Conservation (phyloP, 2,888 invertebrate genomes). For the Cheilosia vulpina region DNA sequence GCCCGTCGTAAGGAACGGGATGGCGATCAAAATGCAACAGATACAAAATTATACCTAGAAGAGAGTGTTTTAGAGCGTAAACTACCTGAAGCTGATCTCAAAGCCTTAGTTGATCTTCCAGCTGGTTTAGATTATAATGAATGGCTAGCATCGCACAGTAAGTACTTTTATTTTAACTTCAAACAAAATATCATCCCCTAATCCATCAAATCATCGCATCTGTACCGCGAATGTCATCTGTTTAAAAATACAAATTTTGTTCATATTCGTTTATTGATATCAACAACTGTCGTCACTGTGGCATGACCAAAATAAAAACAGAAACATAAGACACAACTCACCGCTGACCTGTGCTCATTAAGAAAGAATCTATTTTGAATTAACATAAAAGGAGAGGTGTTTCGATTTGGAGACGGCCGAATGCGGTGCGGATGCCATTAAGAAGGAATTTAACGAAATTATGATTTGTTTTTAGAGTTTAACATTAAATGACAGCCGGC, state of each 20-base stretch:
- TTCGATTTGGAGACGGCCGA: neutral
- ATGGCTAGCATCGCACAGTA: conserved; percentile 99
- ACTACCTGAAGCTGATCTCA: conserved; percentile 96
- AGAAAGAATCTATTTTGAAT: conserved; percentile 19
- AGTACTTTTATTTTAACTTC: conserved; percentile 82
- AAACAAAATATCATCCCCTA: neutral
- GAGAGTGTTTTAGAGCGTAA: conserved; percentile 96
- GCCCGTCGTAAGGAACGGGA: conserved; percentile 98
- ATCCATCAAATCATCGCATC: neutral
- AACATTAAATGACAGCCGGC: neutral
- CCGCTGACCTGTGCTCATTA: conserved; percentile 28
- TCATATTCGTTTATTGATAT: conserved; percentile 18
- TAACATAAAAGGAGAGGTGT: conserved; percentile 22
- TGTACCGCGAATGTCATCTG: neutral
- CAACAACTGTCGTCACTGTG: conserved; percentile 16
- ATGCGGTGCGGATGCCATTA: neutral
- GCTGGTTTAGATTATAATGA: conserved; percentile 98
- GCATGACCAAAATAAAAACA: neutral
- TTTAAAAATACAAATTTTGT: conserved; percentile 6
- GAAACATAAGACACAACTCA: neutral
- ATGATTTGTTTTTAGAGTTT: conserved; percentile 11
- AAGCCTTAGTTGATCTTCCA: conserved; percentile 96
- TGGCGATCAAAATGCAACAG: conserved; percentile 90
- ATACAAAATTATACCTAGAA: conserved; percentile 97
- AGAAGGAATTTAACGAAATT: conserved; percentile 14